phyloP scores from a whole-genome alignment of 2,888 invertebrate species.

The Ormyrus thymus region DNA sequence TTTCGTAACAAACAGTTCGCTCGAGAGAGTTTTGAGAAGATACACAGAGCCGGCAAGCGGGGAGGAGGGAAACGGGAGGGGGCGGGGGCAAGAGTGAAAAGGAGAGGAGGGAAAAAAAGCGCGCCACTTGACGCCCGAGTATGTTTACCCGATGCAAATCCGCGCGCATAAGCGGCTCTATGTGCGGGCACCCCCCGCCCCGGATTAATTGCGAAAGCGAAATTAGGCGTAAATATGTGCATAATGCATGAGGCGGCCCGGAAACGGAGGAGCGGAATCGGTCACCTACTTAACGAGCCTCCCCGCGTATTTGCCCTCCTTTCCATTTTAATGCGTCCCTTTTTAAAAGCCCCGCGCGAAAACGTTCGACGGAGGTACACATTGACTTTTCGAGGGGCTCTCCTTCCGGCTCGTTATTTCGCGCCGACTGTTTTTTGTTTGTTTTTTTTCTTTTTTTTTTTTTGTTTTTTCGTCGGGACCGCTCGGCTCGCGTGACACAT shows the following conservation, averaged over 20 bases:
- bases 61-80: background rate
- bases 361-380: background rate
- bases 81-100: background rate
- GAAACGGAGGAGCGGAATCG: background rate
- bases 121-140: slow-evolving; percentile 7
- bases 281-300: background rate
- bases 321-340: slow-evolving; percentile 19
- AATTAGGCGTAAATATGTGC: slow-evolving; percentile 51
- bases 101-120: background rate
- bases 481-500: no score
- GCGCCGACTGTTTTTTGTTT: no score
- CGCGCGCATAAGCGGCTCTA: background rate
- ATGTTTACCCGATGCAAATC: slow-evolving; percentile 43
- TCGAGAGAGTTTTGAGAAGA: slow-evolving; percentile 18
- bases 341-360: background rate
- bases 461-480: no score
- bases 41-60: background rate
- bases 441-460: no score
- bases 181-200: background rate
- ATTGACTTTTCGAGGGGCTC: background rate
- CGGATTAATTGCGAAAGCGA: slow-evolving; percentile 48
- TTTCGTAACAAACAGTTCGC: no score
- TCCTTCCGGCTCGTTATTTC: no score
- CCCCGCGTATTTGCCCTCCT: background rate
- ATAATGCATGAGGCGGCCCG: slow-evolving; percentile 47